These are phyloP conservation scores for Phaethon lepturus DNA, from an alignment of 2,113 vertebrate species.

Conservation along the genomic window DNA sequence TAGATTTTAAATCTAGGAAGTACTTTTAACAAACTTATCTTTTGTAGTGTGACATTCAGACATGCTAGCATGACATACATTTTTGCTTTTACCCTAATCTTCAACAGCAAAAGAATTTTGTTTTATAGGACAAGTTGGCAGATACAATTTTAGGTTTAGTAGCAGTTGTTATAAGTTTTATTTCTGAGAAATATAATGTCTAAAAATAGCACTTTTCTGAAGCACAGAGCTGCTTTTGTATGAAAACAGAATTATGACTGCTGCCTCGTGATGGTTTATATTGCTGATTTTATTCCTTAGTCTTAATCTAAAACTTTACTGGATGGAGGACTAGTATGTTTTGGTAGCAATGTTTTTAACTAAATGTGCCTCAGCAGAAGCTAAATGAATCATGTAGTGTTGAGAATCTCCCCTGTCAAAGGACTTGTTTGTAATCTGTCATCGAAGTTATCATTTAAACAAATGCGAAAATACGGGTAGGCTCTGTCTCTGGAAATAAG, in stretches of 20 bases:
- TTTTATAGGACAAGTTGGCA: not conserved
- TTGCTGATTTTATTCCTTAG: not conserved
- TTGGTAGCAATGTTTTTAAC: not conserved
- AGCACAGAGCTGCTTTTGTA: not conserved
- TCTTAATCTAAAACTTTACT: not conserved
- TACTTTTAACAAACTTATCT: not conserved
- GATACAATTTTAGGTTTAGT: not conserved
- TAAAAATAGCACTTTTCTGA: not conserved
- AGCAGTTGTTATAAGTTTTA: not conserved
- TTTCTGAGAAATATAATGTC: not conserved
- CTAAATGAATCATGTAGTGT: fast-evolving
- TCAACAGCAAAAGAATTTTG: not conserved
- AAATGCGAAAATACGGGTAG: not conserved
- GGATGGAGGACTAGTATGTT: not conserved
- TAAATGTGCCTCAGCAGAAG: not conserved
- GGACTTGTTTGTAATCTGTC: not conserved
- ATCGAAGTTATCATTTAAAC: not conserved
- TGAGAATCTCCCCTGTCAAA: not conserved
- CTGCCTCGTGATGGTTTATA: not conserved
- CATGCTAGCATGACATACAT: not conserved
- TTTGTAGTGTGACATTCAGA: not conserved
- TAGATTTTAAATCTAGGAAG: not conserved
- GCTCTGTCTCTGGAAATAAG: not conserved
- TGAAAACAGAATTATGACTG: not conserved
- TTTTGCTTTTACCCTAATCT: not conserved